phyloP scores from a whole-genome alignment of 2,888 invertebrate species.

The Aphrophora alni region DNA sequence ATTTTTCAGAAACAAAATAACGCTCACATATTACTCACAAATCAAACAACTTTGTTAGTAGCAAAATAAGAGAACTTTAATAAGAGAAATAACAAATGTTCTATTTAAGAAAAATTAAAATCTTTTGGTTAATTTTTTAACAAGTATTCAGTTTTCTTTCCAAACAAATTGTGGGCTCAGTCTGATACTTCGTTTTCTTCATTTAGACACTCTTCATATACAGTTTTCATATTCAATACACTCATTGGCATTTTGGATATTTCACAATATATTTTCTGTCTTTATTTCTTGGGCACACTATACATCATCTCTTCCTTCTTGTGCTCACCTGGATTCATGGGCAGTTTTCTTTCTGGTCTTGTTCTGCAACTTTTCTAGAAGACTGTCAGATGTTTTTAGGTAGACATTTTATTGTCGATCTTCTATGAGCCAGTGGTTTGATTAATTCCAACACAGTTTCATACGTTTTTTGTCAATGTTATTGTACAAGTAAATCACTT shows the following conservation, averaged over 20 bases:
- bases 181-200: constrained; percentile 9
- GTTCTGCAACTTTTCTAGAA: constrained; percentile 12
- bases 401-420: not conserved
- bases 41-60: no score
- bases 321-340: not conserved
- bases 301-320: constrained; percentile 10
- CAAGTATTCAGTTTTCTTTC: no score
- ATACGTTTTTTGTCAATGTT: not conserved
- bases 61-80: no score
- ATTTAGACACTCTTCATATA: constrained; percentile 21
- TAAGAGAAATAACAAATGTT: no score
- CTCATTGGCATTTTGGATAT: constrained; percentile 19
- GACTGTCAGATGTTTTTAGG: constrained; percentile 24
- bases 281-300: constrained; percentile 22
- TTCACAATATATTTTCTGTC: constrained; percentile 15
- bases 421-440: constrained; percentile 11
- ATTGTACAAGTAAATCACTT: constrained; percentile 21
- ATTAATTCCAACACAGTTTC: constrained; percentile 13
- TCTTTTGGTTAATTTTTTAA: no score
- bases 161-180: no score
- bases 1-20: no score
- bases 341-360: not conserved
- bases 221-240: constrained; percentile 17
- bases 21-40: no score
- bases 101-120: no score